Base-by-base conservation (phyloP, 1,140 invertebrate genomes). In the Anadara kagoshimensis region DNA sequence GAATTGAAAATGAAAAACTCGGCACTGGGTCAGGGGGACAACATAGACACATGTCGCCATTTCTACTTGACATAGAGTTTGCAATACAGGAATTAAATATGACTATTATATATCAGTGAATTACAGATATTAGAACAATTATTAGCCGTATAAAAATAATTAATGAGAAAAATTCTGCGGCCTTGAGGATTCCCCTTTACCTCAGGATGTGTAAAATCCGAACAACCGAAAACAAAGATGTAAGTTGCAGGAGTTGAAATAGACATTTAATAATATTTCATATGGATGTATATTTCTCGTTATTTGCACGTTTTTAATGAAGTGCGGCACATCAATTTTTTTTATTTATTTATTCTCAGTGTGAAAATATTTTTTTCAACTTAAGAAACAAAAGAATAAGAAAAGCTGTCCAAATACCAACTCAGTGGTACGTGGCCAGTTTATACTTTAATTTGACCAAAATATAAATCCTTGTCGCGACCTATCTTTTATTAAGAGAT, bases 21-120 rank as follows among this genome's bases (percentile, higher is more conserved):
- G 62, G 47, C 62, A 49, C 29, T 49, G 29, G 51, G 29, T 64
- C 51, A 49, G 26, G 62, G 29, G 44, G 29, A 45, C 47, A 49
- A 51, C 47, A 29, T 57, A 69, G 67, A 58, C 54, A 61, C 45
- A 14, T 62, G 67, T 69, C 67, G 67, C 67, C 67, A 53, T 11
- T 26, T 5, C 29, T 44, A 69, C 67, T 69, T 78, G 80, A 64
- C 76, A 51, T 36, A 36, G 7, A 36, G 29, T 36, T 51, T 49
- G 47, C 10, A 49, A 64, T 22, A 44, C 62, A 36, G 20, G 16
- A 51, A 18, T 51, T 16, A 1, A 20, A 51, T 18, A 24, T 64
- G 29, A 64, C 51, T 49, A 64, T 64, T 64, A 64, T 64, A 49
- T 64, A 51, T 16, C 49, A 18, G 20, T 20, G 16, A 20, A 18